Percentiles rank a stretch among this genome's conserved stretches.
Conservation (phyloP, 2,888 invertebrate genomes). For the Lymantria dispar region DNA sequence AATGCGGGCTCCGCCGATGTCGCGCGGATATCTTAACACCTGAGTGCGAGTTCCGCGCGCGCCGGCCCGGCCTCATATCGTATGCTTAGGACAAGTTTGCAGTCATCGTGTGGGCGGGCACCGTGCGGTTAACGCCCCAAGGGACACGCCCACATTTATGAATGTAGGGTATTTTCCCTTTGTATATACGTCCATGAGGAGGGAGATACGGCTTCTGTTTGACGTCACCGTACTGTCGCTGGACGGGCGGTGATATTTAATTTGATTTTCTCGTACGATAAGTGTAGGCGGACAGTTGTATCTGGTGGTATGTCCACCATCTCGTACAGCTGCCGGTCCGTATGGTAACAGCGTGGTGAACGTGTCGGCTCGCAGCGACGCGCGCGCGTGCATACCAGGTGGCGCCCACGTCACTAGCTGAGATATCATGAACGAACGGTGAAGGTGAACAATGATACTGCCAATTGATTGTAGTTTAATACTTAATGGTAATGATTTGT, state of each 20-base stretch:
- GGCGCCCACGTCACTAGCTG: slow-evolving; percentile 43
- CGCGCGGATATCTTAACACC: not conserved
- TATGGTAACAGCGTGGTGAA: slow-evolving; percentile 7
- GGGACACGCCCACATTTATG: slow-evolving; percentile 30
- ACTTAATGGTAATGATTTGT: slow-evolving; percentile 72
- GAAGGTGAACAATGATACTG: slow-evolving; percentile 71
- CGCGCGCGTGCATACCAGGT: not conserved
- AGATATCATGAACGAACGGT: slow-evolving; percentile 59
- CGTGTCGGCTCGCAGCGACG: not conserved
- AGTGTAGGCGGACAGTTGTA: slow-evolving; percentile 17
- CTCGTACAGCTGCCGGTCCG: slow-evolving; percentile 11
- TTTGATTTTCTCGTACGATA: slow-evolving; percentile 32
- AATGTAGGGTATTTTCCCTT: slow-evolving; percentile 37
- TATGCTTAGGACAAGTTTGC: slow-evolving; percentile 48
- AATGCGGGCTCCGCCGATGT: slow-evolving; percentile 29
- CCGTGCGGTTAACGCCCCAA: not conserved
- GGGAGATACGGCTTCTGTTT: slow-evolving; percentile 32
- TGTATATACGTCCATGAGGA: slow-evolving; percentile 49
- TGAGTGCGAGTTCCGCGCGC: not conserved
- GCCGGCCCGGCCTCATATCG: slow-evolving; percentile 14
- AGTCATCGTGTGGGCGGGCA: slow-evolving; percentile 5
- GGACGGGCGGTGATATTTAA: slow-evolving; percentile 17
- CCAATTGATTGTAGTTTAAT: slow-evolving; percentile 79
- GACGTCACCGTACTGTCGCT: slow-evolving; percentile 17
- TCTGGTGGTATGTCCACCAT: not conserved